These are phyloP conservation scores for Eleutherodactylus coqui DNA, from an alignment of 2,797 vertebrate genomes.

Conservation along the genomic window DNA sequence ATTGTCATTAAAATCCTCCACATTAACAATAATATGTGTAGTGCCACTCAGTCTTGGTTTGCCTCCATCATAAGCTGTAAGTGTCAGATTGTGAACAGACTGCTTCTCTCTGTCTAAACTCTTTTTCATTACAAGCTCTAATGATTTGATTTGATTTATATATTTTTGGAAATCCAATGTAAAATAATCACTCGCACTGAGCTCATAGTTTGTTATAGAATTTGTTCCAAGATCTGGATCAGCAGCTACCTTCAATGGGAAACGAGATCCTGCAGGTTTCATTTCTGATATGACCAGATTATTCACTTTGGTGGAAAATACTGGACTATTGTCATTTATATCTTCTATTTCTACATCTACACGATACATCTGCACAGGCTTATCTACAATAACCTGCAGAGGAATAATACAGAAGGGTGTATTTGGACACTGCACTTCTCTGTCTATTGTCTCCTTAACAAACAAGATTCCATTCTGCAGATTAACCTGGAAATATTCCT, in stretches of 20 bases:
- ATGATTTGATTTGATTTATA: conserved; percentile 50
- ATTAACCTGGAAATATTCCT: conserved; percentile 78
- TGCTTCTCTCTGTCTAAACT: conserved; percentile 78
- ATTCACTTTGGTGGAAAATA: conserved; percentile 72
- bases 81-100: conserved; percentile 70
- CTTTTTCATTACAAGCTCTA: conserved; percentile 78
- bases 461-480: conserved; percentile 74
- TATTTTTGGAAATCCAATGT: conserved; percentile 75
- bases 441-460: conserved; percentile 74
- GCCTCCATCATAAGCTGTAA: conserved; percentile 77
- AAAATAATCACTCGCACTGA: conserved; percentile 75
- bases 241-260: conserved; percentile 72
- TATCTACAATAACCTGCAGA: conserved; percentile 77
- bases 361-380: conserved; percentile 77
- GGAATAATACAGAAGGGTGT: conserved; percentile 72
- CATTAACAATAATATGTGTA: conserved; percentile 70
- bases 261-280: conserved; percentile 73
- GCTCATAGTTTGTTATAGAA: conserved; percentile 72
- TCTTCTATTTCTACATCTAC: conserved; percentile 76
- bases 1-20: conserved; percentile 83
- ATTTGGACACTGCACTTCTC: conserved; percentile 76
- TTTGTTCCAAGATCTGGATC: conserved; percentile 79
- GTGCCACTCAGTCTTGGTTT: conserved; percentile 73
- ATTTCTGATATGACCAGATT: conserved; percentile 77
- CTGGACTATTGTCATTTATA: conserved; percentile 76